phyloP scores from a whole-genome alignment of 2,113 vertebrate species.

The Bos taurus region DNA sequence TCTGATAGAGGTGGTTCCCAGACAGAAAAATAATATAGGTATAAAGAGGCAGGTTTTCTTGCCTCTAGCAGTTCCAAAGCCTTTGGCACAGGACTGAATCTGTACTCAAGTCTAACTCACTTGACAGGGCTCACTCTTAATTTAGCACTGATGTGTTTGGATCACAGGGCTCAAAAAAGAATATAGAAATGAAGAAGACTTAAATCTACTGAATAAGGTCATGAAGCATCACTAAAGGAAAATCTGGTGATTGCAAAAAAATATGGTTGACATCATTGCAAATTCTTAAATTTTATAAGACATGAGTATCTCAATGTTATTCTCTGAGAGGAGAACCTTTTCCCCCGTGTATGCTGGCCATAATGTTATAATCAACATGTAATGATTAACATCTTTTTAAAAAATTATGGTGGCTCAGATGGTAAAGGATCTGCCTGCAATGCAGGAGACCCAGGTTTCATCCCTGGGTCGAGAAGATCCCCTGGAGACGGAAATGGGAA shows the following conservation, averaged over 20 bases:
- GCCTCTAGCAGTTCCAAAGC: background rate
- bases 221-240: background rate
- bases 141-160: background rate
- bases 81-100: background rate
- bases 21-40: background rate
- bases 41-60: background rate
- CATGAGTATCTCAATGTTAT: background rate
- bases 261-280: background rate
- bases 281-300: background rate
- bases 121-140: background rate
- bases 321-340: background rate
- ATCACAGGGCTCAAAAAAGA: background rate
- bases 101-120: background rate
- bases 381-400: background rate
- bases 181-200: background rate
- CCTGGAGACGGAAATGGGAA: background rate
- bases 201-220: background rate
- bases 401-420: background rate
- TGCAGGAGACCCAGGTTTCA: background rate
- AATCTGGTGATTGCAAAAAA: background rate
- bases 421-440: background rate
- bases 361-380: background rate
- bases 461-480: background rate
- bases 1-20: background rate
- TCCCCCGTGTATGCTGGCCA: background rate